Conservation (phyloP, 1,140 invertebrate genomes). For the Drosophila neocordata region DNA sequence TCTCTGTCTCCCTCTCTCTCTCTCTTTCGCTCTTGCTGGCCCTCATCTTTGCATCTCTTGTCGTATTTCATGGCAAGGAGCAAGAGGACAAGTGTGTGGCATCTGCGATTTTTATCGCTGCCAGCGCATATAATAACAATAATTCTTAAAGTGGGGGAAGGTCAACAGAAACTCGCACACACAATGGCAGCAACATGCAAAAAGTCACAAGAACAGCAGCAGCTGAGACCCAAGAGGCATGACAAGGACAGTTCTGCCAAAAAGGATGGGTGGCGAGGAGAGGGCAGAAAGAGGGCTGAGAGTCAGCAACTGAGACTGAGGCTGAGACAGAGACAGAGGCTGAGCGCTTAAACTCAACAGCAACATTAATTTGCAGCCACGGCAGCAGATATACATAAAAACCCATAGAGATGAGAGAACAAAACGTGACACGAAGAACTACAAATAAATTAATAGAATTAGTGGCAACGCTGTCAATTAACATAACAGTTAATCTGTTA, state of each 20-base stretch:
- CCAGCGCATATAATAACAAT: constrained; percentile 82
- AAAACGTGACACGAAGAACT: constrained; percentile 6
- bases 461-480: too few species aligned
- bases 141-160: constrained; percentile 82
- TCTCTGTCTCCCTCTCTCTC: constrained; percentile 43
- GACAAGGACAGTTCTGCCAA: background rate
- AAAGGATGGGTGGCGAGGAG: background rate
- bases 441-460: too few species aligned
- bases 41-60: constrained; percentile 44
- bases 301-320: constrained; percentile 17
- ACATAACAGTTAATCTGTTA: too few species aligned
- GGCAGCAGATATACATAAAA: constrained; percentile 56
- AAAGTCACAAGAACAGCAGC: constrained; percentile 66
- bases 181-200: constrained; percentile 68
- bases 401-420: constrained; percentile 23
- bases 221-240: constrained; percentile 50
- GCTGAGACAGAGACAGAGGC: constrained; percentile 30
- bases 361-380: constrained; percentile 77
- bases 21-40: constrained; percentile 4
- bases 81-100: constrained; percentile 26
- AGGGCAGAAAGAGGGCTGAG: constrained; percentile 17
- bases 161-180: constrained; percentile 53
- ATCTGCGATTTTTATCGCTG: constrained; percentile 81
- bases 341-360: constrained; percentile 77
- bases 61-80: constrained; percentile 75